phyloP scores from a whole-genome alignment of 2,888 invertebrate species.

The Andrena hattorfiana region DNA sequence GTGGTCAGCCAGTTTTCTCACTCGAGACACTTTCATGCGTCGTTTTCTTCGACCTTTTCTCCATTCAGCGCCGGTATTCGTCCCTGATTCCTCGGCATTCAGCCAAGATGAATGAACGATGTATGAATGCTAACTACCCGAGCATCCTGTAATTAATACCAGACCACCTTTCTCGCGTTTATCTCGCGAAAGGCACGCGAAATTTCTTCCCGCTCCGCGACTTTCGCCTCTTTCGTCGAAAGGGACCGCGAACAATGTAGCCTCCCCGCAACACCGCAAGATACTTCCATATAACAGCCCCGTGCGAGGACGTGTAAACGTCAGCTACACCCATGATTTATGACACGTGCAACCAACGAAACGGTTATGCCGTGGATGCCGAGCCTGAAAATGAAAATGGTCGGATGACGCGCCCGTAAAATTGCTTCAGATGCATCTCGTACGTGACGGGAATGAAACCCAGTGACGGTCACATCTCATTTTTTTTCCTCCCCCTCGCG shows the following conservation, averaged over 20 bases:
- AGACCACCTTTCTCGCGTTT: not conserved
- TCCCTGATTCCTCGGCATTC: slow-evolving; percentile 4
- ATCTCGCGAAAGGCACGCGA: not conserved
- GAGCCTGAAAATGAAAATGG: slow-evolving; percentile 67
- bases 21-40: slow-evolving; percentile 25
- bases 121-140: slow-evolving; percentile 24
- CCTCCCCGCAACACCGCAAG: slow-evolving; percentile 27
- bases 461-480: not conserved
- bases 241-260: slow-evolving; percentile 30
- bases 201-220: not conserved
- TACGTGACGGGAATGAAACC: slow-evolving; percentile 71
- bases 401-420: slow-evolving; percentile 66
- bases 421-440: slow-evolving; percentile 71
- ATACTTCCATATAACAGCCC: slow-evolving; percentile 20
- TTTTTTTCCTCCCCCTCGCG: slow-evolving; percentile 1
- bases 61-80: slow-evolving; percentile 1
- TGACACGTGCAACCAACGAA: slow-evolving; percentile 53
- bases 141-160: slow-evolving; percentile 13
- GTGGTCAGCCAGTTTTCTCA: not conserved
- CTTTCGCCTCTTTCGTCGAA: not conserved
- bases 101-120: slow-evolving; percentile 6
- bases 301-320: slow-evolving; percentile 64
- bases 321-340: slow-evolving; percentile 65
- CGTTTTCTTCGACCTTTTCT: slow-evolving; percentile 12
- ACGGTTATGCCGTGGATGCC: slow-evolving; percentile 52